phyloP scores from a whole-genome alignment of 2,888 invertebrate genomes.

The Sepioteuthis lessoniana region DNA sequence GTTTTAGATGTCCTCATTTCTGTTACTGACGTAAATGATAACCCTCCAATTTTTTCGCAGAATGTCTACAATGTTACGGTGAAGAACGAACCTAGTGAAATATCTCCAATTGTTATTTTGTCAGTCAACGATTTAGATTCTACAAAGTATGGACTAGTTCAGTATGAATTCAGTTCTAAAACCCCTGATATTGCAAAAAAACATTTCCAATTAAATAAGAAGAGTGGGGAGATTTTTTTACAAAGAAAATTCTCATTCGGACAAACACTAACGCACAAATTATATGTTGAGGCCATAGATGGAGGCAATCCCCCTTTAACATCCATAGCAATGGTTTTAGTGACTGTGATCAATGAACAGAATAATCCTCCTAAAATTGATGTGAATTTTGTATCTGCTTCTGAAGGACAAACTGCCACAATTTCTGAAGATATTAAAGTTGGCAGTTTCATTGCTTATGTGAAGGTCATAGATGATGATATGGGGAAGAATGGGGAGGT shows the following conservation, averaged over 20 bases:
- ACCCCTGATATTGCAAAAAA: neutral
- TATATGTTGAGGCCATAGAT: neutral
- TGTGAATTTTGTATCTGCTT: neutral
- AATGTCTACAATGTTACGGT: neutral
- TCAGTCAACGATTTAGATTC: neutral
- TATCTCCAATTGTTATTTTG: neutral
- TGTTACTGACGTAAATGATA: neutral
- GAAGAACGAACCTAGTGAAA: neutral
- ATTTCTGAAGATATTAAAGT: neutral
- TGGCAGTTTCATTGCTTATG: neutral
- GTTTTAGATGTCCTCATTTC: constrained; percentile 10
- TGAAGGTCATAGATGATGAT: neutral
- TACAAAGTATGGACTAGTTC: neutral
- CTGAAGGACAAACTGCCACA: neutral
- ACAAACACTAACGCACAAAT: neutral
- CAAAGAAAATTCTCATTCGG: neutral
- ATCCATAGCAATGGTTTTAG: neutral
- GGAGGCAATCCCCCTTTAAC: neutral
- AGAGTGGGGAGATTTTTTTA: neutral
- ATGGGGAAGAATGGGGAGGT: neutral
- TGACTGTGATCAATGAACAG: neutral
- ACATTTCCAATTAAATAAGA: neutral
- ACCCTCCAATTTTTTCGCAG: constrained; percentile 33
- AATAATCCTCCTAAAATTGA: neutral
- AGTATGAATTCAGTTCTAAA: neutral